Evolutionary conservation across 2,888 invertebrate species (phyloP), one percentile per base, ranked within the genome.

Genomic region (Fragum whitleyi): DNA sequence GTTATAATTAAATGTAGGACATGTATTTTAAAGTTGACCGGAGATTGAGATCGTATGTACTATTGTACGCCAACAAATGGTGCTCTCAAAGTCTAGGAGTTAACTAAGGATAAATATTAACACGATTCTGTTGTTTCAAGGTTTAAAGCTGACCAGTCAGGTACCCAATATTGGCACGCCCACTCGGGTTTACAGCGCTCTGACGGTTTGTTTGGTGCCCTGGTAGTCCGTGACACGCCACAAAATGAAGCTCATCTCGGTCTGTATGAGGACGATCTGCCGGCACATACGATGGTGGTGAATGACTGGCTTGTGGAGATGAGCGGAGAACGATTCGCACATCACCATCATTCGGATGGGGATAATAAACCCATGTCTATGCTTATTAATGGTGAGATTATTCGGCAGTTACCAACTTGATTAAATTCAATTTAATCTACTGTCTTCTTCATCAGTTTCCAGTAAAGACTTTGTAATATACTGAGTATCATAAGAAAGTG

Each of bases 221-320:
- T 92, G 11, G 85, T 92, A 21, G 88, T 92, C 5, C 80, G 89
- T 9, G 82, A 88, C 42, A 53, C 86, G 84, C 97, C 97, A 91
- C 96, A 97, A 9, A 97, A 96, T 87, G 97, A 98, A 92, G 97
- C 97, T 61, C 97, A 97, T 94, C 97, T 96, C 87, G 96, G 97
- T 93, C 94, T 97, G 28, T 98, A 98, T 92, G 97, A 98, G 94
- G 97, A 96, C 92, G 98, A 98, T 95, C 94, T 97, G 88, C 97
- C 97, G 0, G 97, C 97, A 0, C 97, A 98, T 93, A 96, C 97
- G 2, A 96, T 97, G 94, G 92, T 97, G 26, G 95, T 98, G 88
- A 97, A 96, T 91, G 98, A 98, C 94, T 98, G 98, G 98, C 95
- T 96, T 47, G 96, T 96, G 87, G 94, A 95, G 0, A 93, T 96